Percentiles rank a stretch among this genome's conserved stretches.
These are phyloP conservation scores for Poeciliopsis turrubarensis DNA, from an alignment of 2,113 vertebrate species.

Conservation along the genomic window DNA sequence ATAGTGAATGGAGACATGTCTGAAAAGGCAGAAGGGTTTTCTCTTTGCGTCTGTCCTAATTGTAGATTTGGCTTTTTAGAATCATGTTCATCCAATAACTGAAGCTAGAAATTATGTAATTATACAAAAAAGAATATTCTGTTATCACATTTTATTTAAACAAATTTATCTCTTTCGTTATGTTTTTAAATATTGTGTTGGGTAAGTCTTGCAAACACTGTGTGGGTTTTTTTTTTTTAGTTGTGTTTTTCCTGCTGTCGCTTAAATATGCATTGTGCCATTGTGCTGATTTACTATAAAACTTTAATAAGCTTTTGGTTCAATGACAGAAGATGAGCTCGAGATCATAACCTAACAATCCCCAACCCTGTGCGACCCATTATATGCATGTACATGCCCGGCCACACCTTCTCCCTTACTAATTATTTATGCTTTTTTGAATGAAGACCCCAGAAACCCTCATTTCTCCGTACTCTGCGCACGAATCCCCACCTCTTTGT, in stretches of 20 bases:
- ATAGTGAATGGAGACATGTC: neutral
- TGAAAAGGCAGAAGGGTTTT: neutral
- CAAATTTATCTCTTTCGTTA: constrained; percentile 20
- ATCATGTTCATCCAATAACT: neutral
- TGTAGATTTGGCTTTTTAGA: neutral
- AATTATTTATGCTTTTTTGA: constrained; percentile 60
- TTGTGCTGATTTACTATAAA: constrained; percentile 61
- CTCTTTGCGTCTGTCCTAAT: neutral
- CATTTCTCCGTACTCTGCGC: constrained; percentile 2
- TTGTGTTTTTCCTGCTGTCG: constrained; percentile 44
- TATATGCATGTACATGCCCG: constrained; percentile 46
- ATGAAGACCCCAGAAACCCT: constrained; percentile 12
- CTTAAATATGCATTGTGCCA: constrained; percentile 39
- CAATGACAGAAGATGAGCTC: constrained; percentile 60
- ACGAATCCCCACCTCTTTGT: constrained; percentile 2
- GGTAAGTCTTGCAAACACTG: constrained; percentile 38
- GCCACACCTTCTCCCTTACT: constrained; percentile 29
- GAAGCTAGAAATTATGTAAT: neutral
- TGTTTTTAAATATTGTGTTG: constrained; percentile 38
- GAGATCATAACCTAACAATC: constrained; percentile 60
- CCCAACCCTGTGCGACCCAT: constrained; percentile 33
- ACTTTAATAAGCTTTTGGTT: constrained; percentile 70
- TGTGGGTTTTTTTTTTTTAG: neutral
- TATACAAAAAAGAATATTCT: neutral
- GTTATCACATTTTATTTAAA: neutral